A percentile compares a stretch with the other conserved stretches of the same genome.
These are phyloP conservation scores for Selenia dentaria DNA, from an alignment of 2,888 invertebrate genomes.

Conservation along the genomic window DNA sequence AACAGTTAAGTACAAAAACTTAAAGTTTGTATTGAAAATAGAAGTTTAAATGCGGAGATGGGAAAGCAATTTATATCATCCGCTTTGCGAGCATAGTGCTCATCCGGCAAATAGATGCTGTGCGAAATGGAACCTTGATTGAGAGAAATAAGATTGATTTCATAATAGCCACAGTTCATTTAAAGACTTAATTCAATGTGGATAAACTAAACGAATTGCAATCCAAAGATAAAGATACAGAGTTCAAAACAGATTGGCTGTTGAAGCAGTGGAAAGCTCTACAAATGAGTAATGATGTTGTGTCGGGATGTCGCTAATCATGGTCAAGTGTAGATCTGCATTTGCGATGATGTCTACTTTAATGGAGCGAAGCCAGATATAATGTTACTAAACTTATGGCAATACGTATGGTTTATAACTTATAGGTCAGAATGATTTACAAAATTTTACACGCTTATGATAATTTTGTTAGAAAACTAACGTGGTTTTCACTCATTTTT, in stretches of 20 bases:
- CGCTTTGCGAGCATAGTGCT: conserved; percentile 45
- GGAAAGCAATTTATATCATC: conserved; percentile 64
- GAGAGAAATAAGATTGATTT: conserved; percentile 28
- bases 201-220: conserved; percentile 12
- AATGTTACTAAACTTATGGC: too few species aligned
- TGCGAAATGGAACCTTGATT: conserved; percentile 35
- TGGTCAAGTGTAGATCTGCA: conserved; percentile 47
- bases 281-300: conserved; percentile 51
- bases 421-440: too few species aligned
- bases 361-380: background rate
- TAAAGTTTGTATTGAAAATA: conserved; percentile 7
- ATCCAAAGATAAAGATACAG: conserved; percentile 10
- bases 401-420: too few species aligned
- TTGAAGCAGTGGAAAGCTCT: conserved; percentile 48
- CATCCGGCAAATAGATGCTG: conserved; percentile 22
- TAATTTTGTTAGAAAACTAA: too few species aligned
- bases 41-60: conserved; percentile 47
- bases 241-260: conserved; percentile 13
- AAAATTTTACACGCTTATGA: too few species aligned
- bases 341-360: conserved; percentile 23
- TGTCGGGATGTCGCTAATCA: conserved; percentile 58
- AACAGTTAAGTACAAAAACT: too few species aligned
- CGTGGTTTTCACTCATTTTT: too few species aligned
- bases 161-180: conserved; percentile 1
- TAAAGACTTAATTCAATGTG: conserved; percentile 3